Base-by-base conservation (phyloP, 2,113 vertebrate genomes). In the Oncorhynchus nerka region DNA sequence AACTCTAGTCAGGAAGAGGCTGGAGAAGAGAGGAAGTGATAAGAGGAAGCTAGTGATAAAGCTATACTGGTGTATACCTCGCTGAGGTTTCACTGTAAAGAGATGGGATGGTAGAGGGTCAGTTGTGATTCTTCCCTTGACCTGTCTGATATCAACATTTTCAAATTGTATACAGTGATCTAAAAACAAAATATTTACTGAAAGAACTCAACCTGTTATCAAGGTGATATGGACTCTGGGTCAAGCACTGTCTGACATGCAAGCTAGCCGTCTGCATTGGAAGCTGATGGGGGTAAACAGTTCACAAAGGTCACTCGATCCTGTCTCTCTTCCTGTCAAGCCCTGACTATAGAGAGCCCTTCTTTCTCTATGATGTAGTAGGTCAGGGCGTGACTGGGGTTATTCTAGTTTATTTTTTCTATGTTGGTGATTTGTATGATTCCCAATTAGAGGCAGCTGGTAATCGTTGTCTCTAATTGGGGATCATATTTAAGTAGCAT, bases 251-350 rank as follows among this genome's bases (percentile, higher is more conserved):
- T 76, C 75, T 70, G 70, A 70, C 72, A 79, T 61, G n/a, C 72
- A 28, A 22, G 26, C 70, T 75, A 74, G 74, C 78, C n/a, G 0
- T 34, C 75, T 75, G 55, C 71, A 79, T 81, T 28, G 81, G 80
- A 71, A 11, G 68, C 74, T 68, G 83, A 85, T 48, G 57, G 78
- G 87, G 83, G 20, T 87, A 84, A 70, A 64, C 67, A 88, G 92
- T 91, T 90, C 87, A 86, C 20, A 1, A 39, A 70, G 84, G 89
- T 85, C 75, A 69, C 83, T 39, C 55, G 82, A 70, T 83, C 66
- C 30, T 51, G 65, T 74, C 78, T 83, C 83, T 77, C 79, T 76
- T 86, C 81, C 83, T 28, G 28, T 3, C 28, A 28, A 28, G 28
- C 28, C 28, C 28, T 28, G 28, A 28, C 28, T 3, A 28, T 28